phyloP scores from a whole-genome alignment of 1,140 invertebrate species.

The Brachionus paranguensis region DNA sequence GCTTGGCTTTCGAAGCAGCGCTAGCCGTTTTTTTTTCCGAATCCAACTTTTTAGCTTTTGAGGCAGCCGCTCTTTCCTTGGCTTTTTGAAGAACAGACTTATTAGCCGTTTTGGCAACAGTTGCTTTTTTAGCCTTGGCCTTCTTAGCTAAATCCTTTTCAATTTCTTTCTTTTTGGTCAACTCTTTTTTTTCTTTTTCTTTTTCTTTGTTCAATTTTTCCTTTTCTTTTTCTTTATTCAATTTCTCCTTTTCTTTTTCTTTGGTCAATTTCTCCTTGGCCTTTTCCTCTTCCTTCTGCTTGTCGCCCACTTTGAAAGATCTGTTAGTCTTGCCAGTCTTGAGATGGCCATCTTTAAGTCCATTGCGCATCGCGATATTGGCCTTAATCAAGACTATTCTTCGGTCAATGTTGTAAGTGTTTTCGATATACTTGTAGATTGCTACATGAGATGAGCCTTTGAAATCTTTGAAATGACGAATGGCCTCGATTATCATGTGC shows the following conservation, averaged over 20 bases:
- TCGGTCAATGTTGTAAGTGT: slow-evolving; percentile 18
- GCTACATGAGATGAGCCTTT: neutral
- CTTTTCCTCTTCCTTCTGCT: slow-evolving; percentile 34
- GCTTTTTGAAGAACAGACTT: neutral
- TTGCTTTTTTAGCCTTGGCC: neutral
- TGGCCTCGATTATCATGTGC: slow-evolving; percentile 28
- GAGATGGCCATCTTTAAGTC: neutral
- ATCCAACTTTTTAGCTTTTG: neutral
- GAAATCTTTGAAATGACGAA: slow-evolving; percentile 9
- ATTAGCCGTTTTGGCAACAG: neutral
- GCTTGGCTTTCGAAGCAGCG: neutral
- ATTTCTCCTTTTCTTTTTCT: neutral
- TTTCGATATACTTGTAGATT: slow-evolving; percentile 24
- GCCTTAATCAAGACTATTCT: neutral
- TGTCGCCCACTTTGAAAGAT: slow-evolving; percentile 32
- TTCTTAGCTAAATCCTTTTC: neutral
- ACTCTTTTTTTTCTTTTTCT: neutral
- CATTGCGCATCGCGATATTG: neutral
- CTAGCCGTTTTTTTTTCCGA: neutral
- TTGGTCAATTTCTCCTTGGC: neutral
- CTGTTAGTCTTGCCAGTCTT: neutral
- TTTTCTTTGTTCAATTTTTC: neutral
- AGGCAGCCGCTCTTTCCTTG: neutral
- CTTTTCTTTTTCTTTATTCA: neutral
- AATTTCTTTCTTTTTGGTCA: neutral